These are phyloP conservation scores for Agrochola litura DNA, from an alignment of 2,888 invertebrate species.

Conservation along the genomic window DNA sequence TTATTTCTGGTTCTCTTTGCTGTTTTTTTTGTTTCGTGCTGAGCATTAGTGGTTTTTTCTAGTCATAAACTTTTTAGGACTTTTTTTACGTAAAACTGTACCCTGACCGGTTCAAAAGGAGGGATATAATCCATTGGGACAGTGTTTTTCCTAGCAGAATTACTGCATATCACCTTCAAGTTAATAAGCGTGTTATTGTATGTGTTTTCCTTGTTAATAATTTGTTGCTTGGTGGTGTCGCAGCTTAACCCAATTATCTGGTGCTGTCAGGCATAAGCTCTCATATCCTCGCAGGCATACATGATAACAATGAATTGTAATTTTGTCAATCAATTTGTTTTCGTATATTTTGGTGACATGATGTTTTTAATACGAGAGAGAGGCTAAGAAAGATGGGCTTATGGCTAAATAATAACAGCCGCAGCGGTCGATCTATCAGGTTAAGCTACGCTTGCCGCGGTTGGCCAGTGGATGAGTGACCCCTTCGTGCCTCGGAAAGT, in stretches of 20 bases:
- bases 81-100: not conserved
- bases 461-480: no score
- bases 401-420: no score
- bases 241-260: constrained; percentile 56
- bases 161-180: constrained; percentile 10
- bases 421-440: no score
- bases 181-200: constrained; percentile 8
- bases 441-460: no score
- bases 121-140: constrained; percentile 22
- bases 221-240: constrained; percentile 34
- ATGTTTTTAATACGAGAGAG: not conserved
- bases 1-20: constrained; percentile 13
- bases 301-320: constrained; percentile 36
- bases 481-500: no score
- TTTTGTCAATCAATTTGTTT: constrained; percentile 31
- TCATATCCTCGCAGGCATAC: constrained; percentile 16
- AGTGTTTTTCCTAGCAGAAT: constrained; percentile 19
- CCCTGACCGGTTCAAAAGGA: not conserved
- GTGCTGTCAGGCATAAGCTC: constrained; percentile 28
- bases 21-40: not conserved
- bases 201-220: constrained; percentile 48
- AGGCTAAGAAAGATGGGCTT: no score
- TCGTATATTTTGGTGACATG: not conserved
- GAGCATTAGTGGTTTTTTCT: constrained; percentile 3
- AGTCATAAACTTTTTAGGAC: not conserved